Conservation (phyloP, 2,113 vertebrate species). For the Corapipo altera region DNA sequence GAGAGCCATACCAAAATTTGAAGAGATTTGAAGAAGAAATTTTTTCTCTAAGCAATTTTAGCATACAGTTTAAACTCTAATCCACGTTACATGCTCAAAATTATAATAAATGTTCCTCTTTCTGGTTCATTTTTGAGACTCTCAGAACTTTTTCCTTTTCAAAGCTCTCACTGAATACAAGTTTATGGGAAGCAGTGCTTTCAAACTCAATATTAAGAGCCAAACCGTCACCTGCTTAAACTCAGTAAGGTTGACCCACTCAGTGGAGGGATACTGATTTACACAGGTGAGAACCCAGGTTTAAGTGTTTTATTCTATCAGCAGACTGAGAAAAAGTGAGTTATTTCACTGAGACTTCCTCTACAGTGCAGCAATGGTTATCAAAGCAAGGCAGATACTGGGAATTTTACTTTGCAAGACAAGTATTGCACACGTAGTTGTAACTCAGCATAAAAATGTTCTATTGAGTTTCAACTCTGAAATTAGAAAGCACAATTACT, state of each 20-base stretch:
- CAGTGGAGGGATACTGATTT: not conserved
- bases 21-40: not conserved
- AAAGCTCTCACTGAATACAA: not conserved
- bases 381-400: conserved; percentile 31
- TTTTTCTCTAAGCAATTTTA: not conserved
- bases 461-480: conserved; percentile 11
- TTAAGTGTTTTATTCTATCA: conserved; percentile 39
- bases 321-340: not conserved
- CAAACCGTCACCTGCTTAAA: not conserved
- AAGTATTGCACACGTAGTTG: conserved; percentile 40
- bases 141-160: not conserved
- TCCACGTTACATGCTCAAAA: not conserved
- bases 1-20: not conserved
- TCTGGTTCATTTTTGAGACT: not conserved
- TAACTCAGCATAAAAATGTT: conserved; percentile 24
- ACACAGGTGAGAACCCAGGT: conserved; percentile 29
- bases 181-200: not conserved
- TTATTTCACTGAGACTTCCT: conserved; percentile 25
- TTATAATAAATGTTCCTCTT: not conserved
- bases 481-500: conserved; percentile 56
- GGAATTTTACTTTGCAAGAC: conserved; percentile 43
- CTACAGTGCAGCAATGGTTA: conserved; percentile 18
- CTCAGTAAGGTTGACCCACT: not conserved
- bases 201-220: not conserved
- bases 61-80: not conserved